A percentile compares a stretch with the other conserved stretches of the same genome.
phyloP scores from a whole-genome alignment of 2,797 vertebrate species.

The Malacoraja senta region DNA sequence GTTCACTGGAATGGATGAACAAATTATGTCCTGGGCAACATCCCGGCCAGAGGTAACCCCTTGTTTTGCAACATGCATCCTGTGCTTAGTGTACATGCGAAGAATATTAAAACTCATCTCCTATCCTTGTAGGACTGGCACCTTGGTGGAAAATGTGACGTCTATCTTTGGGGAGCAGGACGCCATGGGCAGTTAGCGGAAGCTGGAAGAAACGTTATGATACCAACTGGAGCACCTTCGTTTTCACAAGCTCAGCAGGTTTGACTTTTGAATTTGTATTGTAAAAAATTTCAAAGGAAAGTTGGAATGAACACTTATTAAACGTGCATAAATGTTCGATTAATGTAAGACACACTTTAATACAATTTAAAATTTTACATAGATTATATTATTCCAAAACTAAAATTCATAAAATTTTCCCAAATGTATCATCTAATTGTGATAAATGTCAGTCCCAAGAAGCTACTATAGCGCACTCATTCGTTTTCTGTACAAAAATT shows the following conservation, averaged over 20 bases:
- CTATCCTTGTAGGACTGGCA: constrained; percentile 79
- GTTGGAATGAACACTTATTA: too few species aligned
- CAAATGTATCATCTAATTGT: too few species aligned
- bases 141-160: constrained; percentile 90
- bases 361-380: too few species aligned
- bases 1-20: constrained; percentile 86
- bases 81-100: neutral
- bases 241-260: constrained; percentile 95
- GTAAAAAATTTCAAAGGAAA: too few species aligned
- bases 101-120: neutral
- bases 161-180: constrained; percentile 88
- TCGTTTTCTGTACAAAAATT: too few species aligned
- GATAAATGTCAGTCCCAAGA: too few species aligned
- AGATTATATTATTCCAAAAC: too few species aligned
- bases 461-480: too few species aligned
- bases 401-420: too few species aligned
- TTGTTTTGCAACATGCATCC: neutral
- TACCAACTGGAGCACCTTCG: constrained; percentile 76
- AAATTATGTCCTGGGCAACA: constrained; percentile 98
- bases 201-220: constrained; percentile 86
- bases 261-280: neutral
- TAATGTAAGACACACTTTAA: too few species aligned
- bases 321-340: too few species aligned
- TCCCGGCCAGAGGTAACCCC: constrained; percentile 81
- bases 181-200: constrained; percentile 90